Base-by-base conservation (phyloP, 2,888 invertebrate genomes). In the Sminthurides aquaticus region DNA sequence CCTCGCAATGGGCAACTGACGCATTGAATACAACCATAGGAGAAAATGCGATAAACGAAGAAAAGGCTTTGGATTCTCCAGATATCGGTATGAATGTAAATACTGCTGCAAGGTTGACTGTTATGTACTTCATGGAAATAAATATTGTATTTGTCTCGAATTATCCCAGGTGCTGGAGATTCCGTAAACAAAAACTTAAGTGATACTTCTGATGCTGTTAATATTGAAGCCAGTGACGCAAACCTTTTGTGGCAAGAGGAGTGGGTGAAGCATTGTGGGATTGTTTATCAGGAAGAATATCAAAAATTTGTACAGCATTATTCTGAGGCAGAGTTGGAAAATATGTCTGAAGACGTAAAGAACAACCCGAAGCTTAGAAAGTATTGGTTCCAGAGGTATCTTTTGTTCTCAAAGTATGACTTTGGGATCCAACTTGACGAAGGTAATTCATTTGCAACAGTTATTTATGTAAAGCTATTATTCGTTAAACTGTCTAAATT, bases 321-420 rank as follows among this genome's bases (percentile, higher is more conserved):
- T 22, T 49, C 27, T 29, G 15, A 3, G 18, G 27, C 49, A 20
- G 63, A 63, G 24, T 20, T 22, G 28, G n/a, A 20, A 24, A 49
- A 34, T 2, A 34, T 57, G n/a, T 49, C 57, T 20, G 24, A 24
- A 3, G 57, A 57, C 1, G 20, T 49, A 8, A 11, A 57, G 18
- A 49, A 43, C 15, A 64, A 58, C 43, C 28, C 28, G 5, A 49
- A 49, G 2, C 29, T 92, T 78, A 78, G 82, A 64, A 90, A 93
- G 76, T 99, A 93, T 79, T 99, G 94, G 92, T 81, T 84, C 28
- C 91, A 90, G 77, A 83, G 99, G 60, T 96, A 94, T 78, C 86
- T 91, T 0, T 80, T 98, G 11, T 99, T 99, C 78, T 85, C 85
- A 69, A 86, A 84, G 77, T 97, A 92, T 78, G 95, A 98, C 78